Base-by-base conservation (phyloP, 1,140 invertebrate genomes). In the Phenacoccus solenopsis region DNA sequence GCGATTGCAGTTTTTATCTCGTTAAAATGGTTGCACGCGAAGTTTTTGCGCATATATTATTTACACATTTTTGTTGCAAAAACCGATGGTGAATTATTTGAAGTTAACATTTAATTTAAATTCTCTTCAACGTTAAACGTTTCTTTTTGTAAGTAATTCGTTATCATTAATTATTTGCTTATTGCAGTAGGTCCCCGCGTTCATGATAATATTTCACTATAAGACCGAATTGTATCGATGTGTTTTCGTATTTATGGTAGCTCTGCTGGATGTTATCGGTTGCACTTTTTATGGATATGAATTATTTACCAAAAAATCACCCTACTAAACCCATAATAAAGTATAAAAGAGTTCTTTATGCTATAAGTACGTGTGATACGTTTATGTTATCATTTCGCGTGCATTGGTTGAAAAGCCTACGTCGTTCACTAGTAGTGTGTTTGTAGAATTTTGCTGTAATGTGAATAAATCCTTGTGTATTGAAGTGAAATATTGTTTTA, bases 21-120 rank as follows among this genome's bases (percentile, higher is more conserved):
- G 59, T 25, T 25, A 64, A 64, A 64, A 64, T 64, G 59, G 59
- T 64, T 64, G 59, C 59, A 64, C 59, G 59, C 59, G 59, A 64
- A 64, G 9, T 27, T 24, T 64, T 64, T 25, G 59, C 59, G 59
- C 59, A 64, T 64, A 64, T 25, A 64, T 64, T 64, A 64, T 27
- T 49, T 49, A 49, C 38, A 49, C 38, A 49, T 9, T 49, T 49
- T 49, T 49, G 38, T 49, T 49, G 38, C 38, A 49, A 49, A 49
- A 49, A 49, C 38, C 38, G 38, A 49, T 49, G 38, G 38, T 49
- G 38, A 49, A 49, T 49, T 49, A 49, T 49, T 49, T 49, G 13
- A 49, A 3, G 38, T 16, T 49, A 49, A 49, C 38, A 49, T 49
- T 13, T 32, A 32, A 32, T 49, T 49, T 49, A n/a, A n/a, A 49